A percentile compares a stretch with the other conserved stretches of the same genome.
Conservation (phyloP, 2,797 vertebrate genomes). For the Trichosurus vulpecula region DNA sequence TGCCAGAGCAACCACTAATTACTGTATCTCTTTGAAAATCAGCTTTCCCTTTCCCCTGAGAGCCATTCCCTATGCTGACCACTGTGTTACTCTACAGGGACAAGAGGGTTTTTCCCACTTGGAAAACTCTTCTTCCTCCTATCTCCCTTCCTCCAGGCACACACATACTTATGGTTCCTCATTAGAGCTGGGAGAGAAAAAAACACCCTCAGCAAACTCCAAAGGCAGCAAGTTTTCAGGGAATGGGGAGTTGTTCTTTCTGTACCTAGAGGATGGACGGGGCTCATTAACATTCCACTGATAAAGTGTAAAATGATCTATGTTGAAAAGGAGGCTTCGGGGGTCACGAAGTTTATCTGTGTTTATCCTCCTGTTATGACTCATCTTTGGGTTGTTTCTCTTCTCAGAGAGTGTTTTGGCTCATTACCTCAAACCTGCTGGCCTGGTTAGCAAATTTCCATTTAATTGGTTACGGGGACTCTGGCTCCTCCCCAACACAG, state of each 20-base stretch:
- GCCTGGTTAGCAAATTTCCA: constrained; percentile 31
- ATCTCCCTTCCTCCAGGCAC: background rate
- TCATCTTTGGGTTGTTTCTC: constrained; percentile 60
- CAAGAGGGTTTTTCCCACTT: constrained; percentile 1
- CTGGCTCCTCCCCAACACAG: background rate
- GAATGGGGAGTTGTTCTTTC: constrained; percentile 42
- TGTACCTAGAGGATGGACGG: background rate
- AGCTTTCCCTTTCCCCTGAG: background rate
- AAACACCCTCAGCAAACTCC: background rate
- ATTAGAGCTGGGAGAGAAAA: background rate
- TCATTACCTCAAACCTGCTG: constrained; percentile 43
- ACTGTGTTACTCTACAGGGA: background rate
- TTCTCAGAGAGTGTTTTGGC: constrained; percentile 38
- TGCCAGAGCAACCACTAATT: background rate
- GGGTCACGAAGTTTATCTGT: constrained; percentile 64
- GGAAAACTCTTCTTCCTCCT: background rate
- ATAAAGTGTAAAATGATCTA: background rate
- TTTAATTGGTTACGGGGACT: constrained; percentile 17
- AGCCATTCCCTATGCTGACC: background rate
- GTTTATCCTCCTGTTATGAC: constrained; percentile 60
- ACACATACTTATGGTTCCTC: constrained; percentile 20
- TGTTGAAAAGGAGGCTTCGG: constrained; percentile 37
- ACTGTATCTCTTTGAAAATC: background rate
- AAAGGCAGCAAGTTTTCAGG: background rate
- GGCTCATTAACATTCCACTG: constrained; percentile 63